Evolutionary conservation across 2,888 invertebrate species (phyloP).

Genomic region (Drosophila kambysellisi): DNA sequence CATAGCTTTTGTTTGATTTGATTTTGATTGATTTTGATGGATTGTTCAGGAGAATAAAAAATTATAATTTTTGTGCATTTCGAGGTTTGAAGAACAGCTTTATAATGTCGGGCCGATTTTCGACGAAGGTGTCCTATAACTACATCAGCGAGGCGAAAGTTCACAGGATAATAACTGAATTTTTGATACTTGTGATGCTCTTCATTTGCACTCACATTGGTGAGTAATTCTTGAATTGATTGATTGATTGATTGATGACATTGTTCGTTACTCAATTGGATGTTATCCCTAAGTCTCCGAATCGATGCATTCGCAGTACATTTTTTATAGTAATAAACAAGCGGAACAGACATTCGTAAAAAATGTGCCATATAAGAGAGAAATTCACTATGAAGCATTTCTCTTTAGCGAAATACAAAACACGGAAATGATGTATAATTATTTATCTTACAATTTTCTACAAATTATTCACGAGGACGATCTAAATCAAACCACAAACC

Average conservation of each 20-base stretch:
- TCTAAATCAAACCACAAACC: rapidly evolving
- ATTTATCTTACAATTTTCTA: not conserved
- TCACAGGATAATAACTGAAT: not conserved
- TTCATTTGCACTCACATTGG: slow-evolving; percentile 2
- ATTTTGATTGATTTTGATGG: too few species aligned
- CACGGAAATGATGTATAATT: not conserved
- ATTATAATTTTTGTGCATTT: not conserved
- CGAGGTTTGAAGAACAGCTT: not conserved
- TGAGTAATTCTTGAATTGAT: not conserved
- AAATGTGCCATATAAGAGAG: not conserved
- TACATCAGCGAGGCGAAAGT: slow-evolving; percentile 15
- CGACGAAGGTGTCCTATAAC: slow-evolving; percentile 18
- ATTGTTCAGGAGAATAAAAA: not conserved
- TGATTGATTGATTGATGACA: too few species aligned
- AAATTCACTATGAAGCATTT: not conserved
- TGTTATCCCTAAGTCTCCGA: not conserved
- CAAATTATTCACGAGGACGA: not conserved
- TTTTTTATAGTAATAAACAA: not conserved
- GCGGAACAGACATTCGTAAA: not conserved
- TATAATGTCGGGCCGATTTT: not conserved
- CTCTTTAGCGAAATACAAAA: not conserved
- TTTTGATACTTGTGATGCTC: slow-evolving; percentile 14
- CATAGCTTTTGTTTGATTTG: too few species aligned
- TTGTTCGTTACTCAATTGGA: not conserved
- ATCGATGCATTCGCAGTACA: slow-evolving; percentile 2